A percentile compares a stretch with the other conserved stretches of the same genome.
phyloP scores from a whole-genome alignment of 2,888 invertebrate species.

The Cephus runcator region DNA sequence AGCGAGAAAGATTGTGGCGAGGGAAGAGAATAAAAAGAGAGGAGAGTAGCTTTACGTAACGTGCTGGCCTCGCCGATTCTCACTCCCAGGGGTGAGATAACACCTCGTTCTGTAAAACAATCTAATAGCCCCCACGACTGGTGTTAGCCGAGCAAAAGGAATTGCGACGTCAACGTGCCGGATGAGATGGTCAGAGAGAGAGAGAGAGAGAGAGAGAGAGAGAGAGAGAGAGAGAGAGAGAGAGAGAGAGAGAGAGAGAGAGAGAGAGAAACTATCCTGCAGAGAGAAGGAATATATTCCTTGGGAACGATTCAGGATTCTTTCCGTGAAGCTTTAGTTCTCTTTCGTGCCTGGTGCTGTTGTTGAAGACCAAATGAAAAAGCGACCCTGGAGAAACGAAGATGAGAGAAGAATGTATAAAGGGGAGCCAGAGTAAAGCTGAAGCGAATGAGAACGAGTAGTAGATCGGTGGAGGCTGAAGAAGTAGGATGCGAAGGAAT shows the following conservation, averaged over 20 bases:
- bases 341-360: neutral
- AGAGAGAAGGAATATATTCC: neutral
- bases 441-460: neutral
- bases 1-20: neutral
- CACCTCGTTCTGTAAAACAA: constrained; percentile 38
- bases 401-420: neutral
- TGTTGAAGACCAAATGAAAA: neutral
- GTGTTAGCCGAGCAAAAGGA: constrained; percentile 22
- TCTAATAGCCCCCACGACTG: constrained; percentile 35
- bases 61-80: constrained; percentile 41
- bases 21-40: constrained; percentile 24
- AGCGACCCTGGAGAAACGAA: neutral
- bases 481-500: constrained; percentile 27
- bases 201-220: neutral
- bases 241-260: neutral
- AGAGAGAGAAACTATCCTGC: neutral
- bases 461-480: constrained; percentile 28
- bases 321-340: neutral
- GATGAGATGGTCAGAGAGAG: neutral
- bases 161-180: neutral
- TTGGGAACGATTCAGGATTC: neutral
- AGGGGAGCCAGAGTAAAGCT: neutral
- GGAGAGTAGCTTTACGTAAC: constrained; percentile 45
- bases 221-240: neutral
- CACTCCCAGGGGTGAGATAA: constrained; percentile 29